Base-by-base conservation (phyloP, 2,888 invertebrate species). In the Ophion slaviceki region DNA sequence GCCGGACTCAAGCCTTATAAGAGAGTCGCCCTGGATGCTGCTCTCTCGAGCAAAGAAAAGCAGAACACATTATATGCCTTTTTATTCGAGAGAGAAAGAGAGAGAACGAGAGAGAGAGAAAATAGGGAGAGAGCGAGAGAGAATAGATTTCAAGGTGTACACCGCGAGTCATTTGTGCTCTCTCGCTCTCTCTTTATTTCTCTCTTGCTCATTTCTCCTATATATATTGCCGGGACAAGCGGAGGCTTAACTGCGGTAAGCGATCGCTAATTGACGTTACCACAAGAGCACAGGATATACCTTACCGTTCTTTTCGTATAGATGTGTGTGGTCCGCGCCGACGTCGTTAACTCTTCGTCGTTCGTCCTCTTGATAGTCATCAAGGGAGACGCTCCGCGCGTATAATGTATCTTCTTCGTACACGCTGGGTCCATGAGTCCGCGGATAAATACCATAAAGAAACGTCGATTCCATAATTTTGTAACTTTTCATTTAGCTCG, bases 241-340 rank as follows among this genome's bases (percentile, higher is more conserved):
- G 80, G 83, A 84, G 85, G 84, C 87, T 84, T 88, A 88, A 85
- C 78, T 85, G 82, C 74, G 86, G 88, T 88, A 89, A 90, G 88
- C 89, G 89, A 88, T 89, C 86, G 89, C 90, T 91, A 91, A 91
- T 90, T 89, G 91, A 90, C 88, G 88, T 87, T 89, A 84, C 87
- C 80, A 79, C 80, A 68, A 77, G 83, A 85, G 77, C 66, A 78
- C 59, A 62, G 67, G 67, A 74, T 80, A 80, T 80, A 80, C 67
- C 64, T 74, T 72, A 74, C 79, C 83, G 84, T 82, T 75, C 76
- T 67, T 66, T 66, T 67, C 78, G 77, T 67, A 74, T 59, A 57
- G 7, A 71, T 76, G 78, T 70, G 87, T 87, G 87, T 84, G 85
- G 84, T 84, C 87, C 74, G 61, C 32, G 28, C 74, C 77, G 68